These are phyloP conservation scores for Oreonectes daqikongensis DNA, from an alignment of 2,797 vertebrate genomes.

Conservation along the genomic window DNA sequence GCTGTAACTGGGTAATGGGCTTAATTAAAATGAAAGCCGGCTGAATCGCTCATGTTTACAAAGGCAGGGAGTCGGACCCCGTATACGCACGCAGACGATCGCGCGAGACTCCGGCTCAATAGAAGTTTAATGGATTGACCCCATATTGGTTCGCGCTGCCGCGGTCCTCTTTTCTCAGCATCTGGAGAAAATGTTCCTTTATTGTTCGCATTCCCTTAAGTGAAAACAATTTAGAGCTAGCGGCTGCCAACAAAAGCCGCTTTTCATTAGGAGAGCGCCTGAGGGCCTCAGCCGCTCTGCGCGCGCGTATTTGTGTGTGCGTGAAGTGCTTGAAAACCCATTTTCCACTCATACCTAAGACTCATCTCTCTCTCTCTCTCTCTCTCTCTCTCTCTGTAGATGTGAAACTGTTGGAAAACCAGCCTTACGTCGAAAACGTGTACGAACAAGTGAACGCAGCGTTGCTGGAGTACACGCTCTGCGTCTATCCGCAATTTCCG, in stretches of 20 bases:
- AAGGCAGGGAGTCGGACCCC: constrained; percentile 77
- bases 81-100: constrained; percentile 9
- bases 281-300: constrained; percentile 26
- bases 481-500: constrained; percentile 79
- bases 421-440: constrained; percentile 80
- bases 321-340: constrained; percentile 39
- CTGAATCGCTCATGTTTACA: constrained; percentile 84
- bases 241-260: constrained; percentile 52
- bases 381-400: constrained; percentile 70
- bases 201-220: constrained; percentile 78
- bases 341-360: constrained; percentile 39
- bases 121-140: constrained; percentile 89
- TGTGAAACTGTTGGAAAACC: constrained; percentile 87
- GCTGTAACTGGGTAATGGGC: constrained; percentile 83
- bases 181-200: constrained; percentile 73
- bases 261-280: constrained; percentile 56
- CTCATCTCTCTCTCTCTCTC: constrained; percentile 14
- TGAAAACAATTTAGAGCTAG: constrained; percentile 58
- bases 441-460: constrained; percentile 87
- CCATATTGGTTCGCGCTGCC: constrained; percentile 78
- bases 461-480: constrained; percentile 85
- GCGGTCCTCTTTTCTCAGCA: constrained; percentile 66
- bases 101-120: constrained; percentile 78
- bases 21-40: constrained; percentile 89
- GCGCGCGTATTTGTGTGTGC: neutral